These are phyloP conservation scores for Lonchura striata DNA, from an alignment of 2,113 vertebrate species.

Conservation along the genomic window DNA sequence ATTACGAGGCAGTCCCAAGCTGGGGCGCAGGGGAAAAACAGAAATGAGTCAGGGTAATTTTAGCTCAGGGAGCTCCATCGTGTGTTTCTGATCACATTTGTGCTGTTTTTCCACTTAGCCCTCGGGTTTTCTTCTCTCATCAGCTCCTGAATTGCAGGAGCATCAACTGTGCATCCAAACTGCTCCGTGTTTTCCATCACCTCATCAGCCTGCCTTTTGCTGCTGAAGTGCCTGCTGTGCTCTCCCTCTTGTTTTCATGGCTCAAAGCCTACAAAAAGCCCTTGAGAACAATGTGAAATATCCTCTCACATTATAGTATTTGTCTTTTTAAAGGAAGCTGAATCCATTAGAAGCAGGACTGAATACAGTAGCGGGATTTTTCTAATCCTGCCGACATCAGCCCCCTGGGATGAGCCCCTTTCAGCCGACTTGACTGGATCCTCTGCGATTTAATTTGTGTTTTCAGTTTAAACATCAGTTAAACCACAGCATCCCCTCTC, in stretches of 20 bases:
- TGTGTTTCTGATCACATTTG: not conserved
- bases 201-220: not conserved
- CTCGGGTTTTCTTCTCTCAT: not conserved
- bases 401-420: not conserved
- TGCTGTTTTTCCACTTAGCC: not conserved
- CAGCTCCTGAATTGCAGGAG: not conserved
- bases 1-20: not conserved
- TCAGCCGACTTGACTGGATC: not conserved
- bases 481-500: not conserved
- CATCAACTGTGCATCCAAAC: not conserved
- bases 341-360: not conserved
- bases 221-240: slow-evolving; percentile 28
- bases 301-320: not conserved
- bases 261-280: slow-evolving; percentile 22
- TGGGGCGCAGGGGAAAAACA: not conserved
- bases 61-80: not conserved
- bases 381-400: not conserved
- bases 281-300: slow-evolving; percentile 21
- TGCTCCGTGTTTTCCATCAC: not conserved
- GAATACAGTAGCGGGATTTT: not conserved
- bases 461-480: not conserved
- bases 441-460: not conserved
- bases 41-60: not conserved
- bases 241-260: slow-evolving; percentile 2
- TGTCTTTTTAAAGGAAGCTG: slow-evolving; percentile 1